Base-by-base conservation (phyloP, 2,113 vertebrate species). In the Amphiprion ocellaris region DNA sequence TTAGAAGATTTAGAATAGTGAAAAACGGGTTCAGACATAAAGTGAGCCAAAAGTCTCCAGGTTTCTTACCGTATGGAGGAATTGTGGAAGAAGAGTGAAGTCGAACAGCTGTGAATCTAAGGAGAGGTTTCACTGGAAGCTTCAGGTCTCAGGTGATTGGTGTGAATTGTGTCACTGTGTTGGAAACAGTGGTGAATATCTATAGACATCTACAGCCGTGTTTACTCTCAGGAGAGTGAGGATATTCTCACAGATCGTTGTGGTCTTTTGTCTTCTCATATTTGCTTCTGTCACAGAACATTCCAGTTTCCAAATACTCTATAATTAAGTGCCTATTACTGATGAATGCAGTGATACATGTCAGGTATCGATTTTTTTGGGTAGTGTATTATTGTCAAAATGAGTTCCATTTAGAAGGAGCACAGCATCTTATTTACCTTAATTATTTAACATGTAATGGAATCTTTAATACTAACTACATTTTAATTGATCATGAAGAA, bases 281-380 rank as follows among this genome's bases (percentile, higher is more conserved):
- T 33, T 54, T 26, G 41, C 50, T 74, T 79, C 50, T 66, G 75
- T 88, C 82, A 83, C 19, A n/a, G 9, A 24, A 85, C 64, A 71
- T 88, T 88, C 65, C 83, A 50, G 61, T 33, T 41, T 37, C 2
- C 10, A 50, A 65, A 65, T 28, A 61, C 49, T 11, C 10, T 54
- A 2, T 73, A 69, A 79, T 88, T 85, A 82, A 2, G 16, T 28
- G 28, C 14, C 26, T 24, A 19, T 41, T 37, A 12, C 14, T 39
- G 53, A 59, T n/a, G 30, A 19, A 21, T 6, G 44, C 28, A 4
- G 30, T 19, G 37, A 49, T 44, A 21, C 19, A 5, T 63, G 33
- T 39, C 4, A 19, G 16, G 26, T 72, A 55, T 66, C 26, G 26
- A 0, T 37, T 26, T 16, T 49, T 5, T 47, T 10, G n/a, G 65